phyloP scores from a whole-genome alignment of 2,113 vertebrate genomes.

The Gallinago media region DNA sequence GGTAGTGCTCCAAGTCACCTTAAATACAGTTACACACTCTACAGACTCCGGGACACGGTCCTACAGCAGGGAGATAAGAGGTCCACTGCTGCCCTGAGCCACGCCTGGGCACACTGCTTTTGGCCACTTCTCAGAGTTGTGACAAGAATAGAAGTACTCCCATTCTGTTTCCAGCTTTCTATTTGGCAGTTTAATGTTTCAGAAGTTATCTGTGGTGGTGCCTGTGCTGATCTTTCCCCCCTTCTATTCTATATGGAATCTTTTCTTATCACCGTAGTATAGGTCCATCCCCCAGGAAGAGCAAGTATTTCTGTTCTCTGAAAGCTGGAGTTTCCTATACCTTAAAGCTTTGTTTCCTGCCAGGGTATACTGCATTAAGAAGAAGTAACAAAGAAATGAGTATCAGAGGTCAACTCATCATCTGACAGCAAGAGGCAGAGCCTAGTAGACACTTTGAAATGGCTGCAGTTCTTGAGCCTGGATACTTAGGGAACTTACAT shows the following conservation, averaged over 20 bases:
- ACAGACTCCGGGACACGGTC: neutral
- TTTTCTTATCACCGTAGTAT: neutral
- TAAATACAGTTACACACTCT: neutral
- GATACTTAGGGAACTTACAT: neutral
- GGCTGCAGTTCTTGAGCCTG: neutral
- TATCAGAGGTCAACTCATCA: neutral
- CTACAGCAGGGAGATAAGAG: neutral
- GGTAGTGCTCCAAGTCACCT: neutral
- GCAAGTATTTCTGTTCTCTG: neutral
- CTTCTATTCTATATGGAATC: neutral
- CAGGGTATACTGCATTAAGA: neutral
- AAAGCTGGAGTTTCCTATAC: neutral
- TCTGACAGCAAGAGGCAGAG: neutral
- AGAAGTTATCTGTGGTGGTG: neutral
- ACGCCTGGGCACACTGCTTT: neutral
- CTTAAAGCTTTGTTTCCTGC: neutral
- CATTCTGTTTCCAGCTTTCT: neutral
- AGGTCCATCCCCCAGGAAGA: neutral
- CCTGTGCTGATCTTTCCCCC: neutral
- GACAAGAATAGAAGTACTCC: neutral
- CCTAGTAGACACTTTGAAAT: neutral
- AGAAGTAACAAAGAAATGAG: neutral
- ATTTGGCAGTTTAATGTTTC: neutral
- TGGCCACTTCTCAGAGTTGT: fast-evolving
- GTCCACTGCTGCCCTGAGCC: fast-evolving